Evolutionary conservation across 2,113 vertebrate genomes (phyloP).

Genomic region (Oreochromis spilurus): DNA sequence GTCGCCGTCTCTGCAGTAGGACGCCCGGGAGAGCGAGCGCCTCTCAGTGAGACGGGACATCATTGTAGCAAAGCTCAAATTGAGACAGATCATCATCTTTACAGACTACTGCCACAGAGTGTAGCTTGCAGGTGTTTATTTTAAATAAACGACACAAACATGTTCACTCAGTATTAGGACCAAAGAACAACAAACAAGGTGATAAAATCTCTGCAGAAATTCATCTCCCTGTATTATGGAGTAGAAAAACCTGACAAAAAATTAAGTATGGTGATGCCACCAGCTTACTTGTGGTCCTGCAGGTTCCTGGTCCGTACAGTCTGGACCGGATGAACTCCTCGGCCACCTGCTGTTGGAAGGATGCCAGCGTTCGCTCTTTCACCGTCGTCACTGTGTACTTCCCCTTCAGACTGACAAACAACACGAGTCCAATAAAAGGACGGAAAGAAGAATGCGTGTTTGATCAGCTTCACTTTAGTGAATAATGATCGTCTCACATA

Average conservation of each 20-base stretch:
- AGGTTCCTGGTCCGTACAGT: slow-evolving; percentile 78
- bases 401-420: slow-evolving; percentile 69
- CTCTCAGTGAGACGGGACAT: not conserved
- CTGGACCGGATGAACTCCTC: slow-evolving; percentile 75
- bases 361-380: slow-evolving; percentile 49
- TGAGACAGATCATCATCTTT: slow-evolving; percentile 41
- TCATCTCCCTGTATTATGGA: accelerated
- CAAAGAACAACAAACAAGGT: accelerated
- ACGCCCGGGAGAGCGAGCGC: not conserved
- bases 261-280: not conserved
- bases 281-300: slow-evolving; percentile 79
- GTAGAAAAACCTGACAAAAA: not conserved
- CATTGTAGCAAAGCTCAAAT: slow-evolving; percentile 45
- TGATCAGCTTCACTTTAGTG: not conserved
- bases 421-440: not conserved
- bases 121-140: not conserved
- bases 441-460: accelerated
- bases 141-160: no score
- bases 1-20: not conserved
- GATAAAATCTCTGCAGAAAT: not conserved
- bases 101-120: slow-evolving; percentile 53
- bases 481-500: accelerated
- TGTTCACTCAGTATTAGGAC: not conserved
- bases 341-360: slow-evolving; percentile 73
- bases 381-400: slow-evolving; percentile 74